Evolutionary conservation across 2,797 vertebrate genomes (phyloP).

Genomic region (Eulemur mongoz): DNA sequence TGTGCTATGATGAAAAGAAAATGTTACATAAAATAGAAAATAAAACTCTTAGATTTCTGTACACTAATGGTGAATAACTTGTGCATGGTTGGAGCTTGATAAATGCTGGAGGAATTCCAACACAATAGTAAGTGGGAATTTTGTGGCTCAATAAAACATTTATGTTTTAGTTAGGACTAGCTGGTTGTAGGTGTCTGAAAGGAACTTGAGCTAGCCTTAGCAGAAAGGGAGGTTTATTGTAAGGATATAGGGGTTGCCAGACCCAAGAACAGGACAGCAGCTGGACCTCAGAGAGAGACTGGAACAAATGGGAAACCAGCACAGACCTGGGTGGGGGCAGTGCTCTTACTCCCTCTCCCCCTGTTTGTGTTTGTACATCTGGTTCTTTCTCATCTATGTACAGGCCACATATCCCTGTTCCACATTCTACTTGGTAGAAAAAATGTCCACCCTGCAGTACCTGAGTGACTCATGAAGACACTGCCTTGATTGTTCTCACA

Average conservation of each 20-base stretch:
- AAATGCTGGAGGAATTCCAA: background rate
- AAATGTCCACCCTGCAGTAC: background rate
- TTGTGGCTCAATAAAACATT: background rate
- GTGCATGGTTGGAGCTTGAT: background rate
- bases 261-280: constrained; percentile 16
- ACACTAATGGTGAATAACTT: background rate
- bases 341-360: background rate
- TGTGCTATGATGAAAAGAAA: constrained; percentile 24
- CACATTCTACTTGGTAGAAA: background rate
- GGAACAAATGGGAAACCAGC: background rate
- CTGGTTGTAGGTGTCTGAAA: background rate
- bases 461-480: background rate
- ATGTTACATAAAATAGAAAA: constrained; percentile 30
- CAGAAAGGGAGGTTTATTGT: background rate
- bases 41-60: constrained; percentile 3
- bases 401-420: constrained; percentile 2
- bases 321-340: background rate
- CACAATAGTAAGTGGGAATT: background rate
- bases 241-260: background rate
- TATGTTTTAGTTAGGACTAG: background rate
- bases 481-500: background rate
- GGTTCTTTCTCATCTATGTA: background rate
- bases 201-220: background rate
- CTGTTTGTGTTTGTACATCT: background rate
- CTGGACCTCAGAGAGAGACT: background rate